These are phyloP conservation scores for Pteromalus puparum DNA, from an alignment of 1,140 invertebrate genomes.

Conservation along the genomic window DNA sequence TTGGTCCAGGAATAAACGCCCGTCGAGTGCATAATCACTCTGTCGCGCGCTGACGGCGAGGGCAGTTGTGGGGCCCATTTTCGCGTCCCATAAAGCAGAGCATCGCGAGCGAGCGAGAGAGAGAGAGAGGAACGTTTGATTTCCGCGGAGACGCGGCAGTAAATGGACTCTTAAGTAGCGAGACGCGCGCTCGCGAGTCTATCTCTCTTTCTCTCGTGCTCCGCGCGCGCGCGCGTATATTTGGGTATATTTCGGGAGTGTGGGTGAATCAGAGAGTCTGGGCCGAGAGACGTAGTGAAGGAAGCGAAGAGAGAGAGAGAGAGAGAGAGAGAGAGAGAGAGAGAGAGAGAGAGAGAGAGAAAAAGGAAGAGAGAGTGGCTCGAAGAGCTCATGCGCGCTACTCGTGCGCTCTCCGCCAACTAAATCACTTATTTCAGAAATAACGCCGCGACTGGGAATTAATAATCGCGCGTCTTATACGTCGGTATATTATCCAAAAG, in stretches of 20 bases:
- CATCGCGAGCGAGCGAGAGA: not conserved
- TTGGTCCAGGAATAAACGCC: slow-evolving; percentile 39
- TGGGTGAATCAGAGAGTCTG: slow-evolving; percentile 73
- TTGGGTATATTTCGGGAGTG: slow-evolving; percentile 71
- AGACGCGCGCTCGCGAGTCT: slow-evolving; percentile 34
- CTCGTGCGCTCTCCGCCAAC: slow-evolving; percentile 54
- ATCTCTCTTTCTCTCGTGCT: not conserved
- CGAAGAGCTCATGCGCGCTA: not conserved
- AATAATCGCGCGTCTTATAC: slow-evolving; percentile 65
- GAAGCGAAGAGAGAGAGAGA: not conserved
- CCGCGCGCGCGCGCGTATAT: slow-evolving; percentile 54
- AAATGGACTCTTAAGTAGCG: slow-evolving; percentile 59
- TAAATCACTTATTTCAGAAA: slow-evolving; percentile 74
- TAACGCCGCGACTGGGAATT: slow-evolving; percentile 68
- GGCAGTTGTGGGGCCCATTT: not conserved
- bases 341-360: slow-evolving; percentile 10
- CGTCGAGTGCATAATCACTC: slow-evolving; percentile 34
- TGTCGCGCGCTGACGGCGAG: slow-evolving; percentile 11
- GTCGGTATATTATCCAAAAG: slow-evolving; percentile 55
- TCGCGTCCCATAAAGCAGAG: slow-evolving; percentile 37
- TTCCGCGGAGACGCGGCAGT: slow-evolving; percentile 41
- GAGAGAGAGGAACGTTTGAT: slow-evolving; percentile 39
- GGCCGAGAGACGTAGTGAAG: slow-evolving; percentile 50
- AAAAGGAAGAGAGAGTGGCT: not conserved
- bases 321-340: not conserved